Base-by-base conservation (phyloP, 2,797 vertebrate species). In the Gouania willdenowi region DNA sequence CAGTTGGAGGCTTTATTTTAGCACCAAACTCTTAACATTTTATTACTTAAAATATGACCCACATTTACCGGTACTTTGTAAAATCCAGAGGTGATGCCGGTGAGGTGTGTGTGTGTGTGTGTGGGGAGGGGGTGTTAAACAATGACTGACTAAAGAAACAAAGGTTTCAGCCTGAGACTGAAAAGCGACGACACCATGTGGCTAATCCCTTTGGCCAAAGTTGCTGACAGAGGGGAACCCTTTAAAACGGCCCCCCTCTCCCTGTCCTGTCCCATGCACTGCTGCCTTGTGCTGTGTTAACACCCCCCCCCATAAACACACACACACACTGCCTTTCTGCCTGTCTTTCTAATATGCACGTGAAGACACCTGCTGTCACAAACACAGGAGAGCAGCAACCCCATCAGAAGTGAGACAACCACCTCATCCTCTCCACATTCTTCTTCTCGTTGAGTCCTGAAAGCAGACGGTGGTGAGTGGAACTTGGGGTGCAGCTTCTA, bases 221-320 rank as follows among this genome's bases (percentile, higher is more conserved):
- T 89, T 91, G 89, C 89, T 90, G 89, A 91, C 89, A 49, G 69
- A 37, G 81, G 70, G 81, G 60, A 86, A 86, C 80, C 81, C 67
- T 89, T 87, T 87, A 77, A 69, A 86, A 79, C 35, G 62, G 66
- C 55, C 79, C 70, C 64, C 45, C 63, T 66, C 62, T 60, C 71
- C 64, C 67, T 30, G 51, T 53, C 27, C 75, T 40, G 55, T 66
- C 40, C 71, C 44, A 5, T 49, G 45, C 50, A 44, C 44, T 18
- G 40, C 53, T 18, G 40, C 53, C 67, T 64, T 59, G 44, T 73
- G 66, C 32, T 52, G 43, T 59, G 40, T 49, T 47, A 42, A 26
- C 26, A 0, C 34, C 23, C 26, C 61, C 49, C 28, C 54, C n/a
- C n/a, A n/a, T n/a, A n/a, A n/a, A n/a, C n/a, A n/a, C n/a, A n/a